Percentiles rank a stretch among this genome's conserved stretches.
Conservation (phyloP, 2,113 vertebrate genomes). For the Amblyornis subalaris region DNA sequence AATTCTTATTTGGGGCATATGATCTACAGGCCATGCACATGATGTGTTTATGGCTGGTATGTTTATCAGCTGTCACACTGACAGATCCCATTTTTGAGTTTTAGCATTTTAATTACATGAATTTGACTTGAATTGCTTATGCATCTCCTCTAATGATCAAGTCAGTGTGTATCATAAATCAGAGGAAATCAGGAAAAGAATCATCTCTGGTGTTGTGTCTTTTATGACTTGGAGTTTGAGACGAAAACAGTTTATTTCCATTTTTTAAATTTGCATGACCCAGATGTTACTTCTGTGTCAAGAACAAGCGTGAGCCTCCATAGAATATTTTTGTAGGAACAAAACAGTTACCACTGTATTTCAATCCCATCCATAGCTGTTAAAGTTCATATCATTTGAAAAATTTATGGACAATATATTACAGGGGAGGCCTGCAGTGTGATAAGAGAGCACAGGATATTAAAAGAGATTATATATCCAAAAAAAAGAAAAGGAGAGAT, state of each 20-base stretch:
- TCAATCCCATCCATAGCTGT: background rate
- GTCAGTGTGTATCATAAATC: background rate
- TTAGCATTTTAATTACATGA: background rate
- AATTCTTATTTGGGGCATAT: background rate
- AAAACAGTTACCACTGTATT: background rate
- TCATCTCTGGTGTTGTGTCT: background rate
- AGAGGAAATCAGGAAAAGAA: background rate
- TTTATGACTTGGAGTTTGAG: background rate
- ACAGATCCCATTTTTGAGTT: background rate
- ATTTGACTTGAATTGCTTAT: background rate
- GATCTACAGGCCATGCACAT: background rate
- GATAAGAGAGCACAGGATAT: slow-evolving; percentile 26
- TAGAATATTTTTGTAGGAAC: background rate
- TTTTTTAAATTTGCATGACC: background rate
- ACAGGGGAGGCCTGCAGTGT: background rate
- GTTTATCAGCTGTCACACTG: background rate
- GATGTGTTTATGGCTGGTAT: background rate
- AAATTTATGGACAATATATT: background rate
- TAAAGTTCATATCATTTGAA: background rate
- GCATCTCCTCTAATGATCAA: background rate
- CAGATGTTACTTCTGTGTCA: background rate
- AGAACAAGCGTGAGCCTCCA: rapidly evolving
- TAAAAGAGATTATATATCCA: background rate
- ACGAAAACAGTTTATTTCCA: background rate
- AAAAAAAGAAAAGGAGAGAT: background rate